These are phyloP conservation scores for Xylota sylvarum DNA, from an alignment of 2,888 invertebrate species.

Conservation along the genomic window DNA sequence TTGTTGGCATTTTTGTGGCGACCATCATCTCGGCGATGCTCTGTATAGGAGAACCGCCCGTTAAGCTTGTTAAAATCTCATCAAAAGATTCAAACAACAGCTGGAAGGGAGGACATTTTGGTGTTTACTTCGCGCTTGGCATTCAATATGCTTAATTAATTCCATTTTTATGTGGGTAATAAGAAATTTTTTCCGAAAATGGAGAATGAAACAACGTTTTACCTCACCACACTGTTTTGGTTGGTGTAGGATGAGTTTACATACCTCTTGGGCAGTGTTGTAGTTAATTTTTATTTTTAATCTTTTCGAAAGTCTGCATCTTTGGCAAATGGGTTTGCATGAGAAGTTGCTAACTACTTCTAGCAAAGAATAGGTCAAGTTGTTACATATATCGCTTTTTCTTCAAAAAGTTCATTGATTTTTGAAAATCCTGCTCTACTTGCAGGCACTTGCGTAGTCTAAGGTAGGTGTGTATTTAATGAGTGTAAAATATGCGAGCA, in stretches of 20 bases:
- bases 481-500: too few relatives aligned
- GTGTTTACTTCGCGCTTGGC: constrained; percentile 63
- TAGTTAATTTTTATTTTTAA: background rate
- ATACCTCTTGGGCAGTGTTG: constrained; percentile 1
- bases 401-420: too few relatives aligned
- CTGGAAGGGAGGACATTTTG: constrained; percentile 50
- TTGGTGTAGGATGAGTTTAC: too few relatives aligned
- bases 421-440: too few relatives aligned
- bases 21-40: constrained; percentile 27
- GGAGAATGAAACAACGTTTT: constrained; percentile 39
- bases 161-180: constrained; percentile 72
- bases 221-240: background rate
- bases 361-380: too few relatives aligned
- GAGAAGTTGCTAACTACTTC: too few relatives aligned
- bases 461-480: too few relatives aligned
- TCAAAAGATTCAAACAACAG: constrained; percentile 68
- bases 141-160: constrained; percentile 75
- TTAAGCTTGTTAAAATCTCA: constrained; percentile 74
- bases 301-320: too few relatives aligned
- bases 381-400: too few relatives aligned
- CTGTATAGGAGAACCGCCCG: constrained; percentile 49
- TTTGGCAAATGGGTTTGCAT: too few relatives aligned
- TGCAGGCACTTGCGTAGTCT: too few relatives aligned
- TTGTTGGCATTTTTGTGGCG: constrained; percentile 18
- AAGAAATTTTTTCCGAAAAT: constrained; percentile 51